A percentile compares a stretch with the other conserved stretches of the same genome.
These are phyloP conservation scores for Globodera ellingtonae DNA, from an alignment of 1,140 invertebrate species.

Conservation along the genomic window DNA sequence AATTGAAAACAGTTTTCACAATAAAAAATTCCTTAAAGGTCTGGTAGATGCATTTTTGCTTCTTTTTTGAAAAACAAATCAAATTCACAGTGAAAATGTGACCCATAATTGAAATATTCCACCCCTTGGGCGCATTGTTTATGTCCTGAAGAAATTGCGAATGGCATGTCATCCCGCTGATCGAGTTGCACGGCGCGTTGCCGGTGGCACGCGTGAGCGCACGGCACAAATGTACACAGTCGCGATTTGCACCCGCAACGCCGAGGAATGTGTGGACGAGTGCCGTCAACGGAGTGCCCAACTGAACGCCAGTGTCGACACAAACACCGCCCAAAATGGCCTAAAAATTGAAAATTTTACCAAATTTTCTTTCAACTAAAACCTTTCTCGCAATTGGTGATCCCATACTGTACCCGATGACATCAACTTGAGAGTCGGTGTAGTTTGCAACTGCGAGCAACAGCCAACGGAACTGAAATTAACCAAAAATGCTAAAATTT, in stretches of 20 bases:
- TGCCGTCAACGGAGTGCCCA: conserved; percentile 41
- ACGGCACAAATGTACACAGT: conserved; percentile 14
- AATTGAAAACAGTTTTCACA: neutral
- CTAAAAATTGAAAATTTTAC: conserved; percentile 22
- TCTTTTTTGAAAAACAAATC: conserved; percentile 9
- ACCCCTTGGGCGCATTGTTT: conserved; percentile 1
- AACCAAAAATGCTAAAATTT: neutral
- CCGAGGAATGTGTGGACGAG: conserved; percentile 44
- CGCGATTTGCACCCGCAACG: conserved; percentile 48
- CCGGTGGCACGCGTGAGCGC: neutral
- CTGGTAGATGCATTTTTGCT: conserved; percentile 4
- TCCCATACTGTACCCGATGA: conserved; percentile 50
- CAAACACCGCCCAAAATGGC: conserved; percentile 49
- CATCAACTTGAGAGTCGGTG: conserved; percentile 42
- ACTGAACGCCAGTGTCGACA: conserved; percentile 46
- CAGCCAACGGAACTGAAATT: conserved; percentile 43
- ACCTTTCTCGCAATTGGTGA: conserved; percentile 49
- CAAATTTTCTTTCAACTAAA: neutral
- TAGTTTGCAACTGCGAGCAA: conserved; percentile 37
- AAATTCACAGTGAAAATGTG: neutral
- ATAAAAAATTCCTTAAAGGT: neutral
- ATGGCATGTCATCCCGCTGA: conserved; percentile 34
- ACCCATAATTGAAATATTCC: neutral
- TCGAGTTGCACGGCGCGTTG: conserved; percentile 29
- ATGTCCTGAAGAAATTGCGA: conserved; percentile 22